Conservation (phyloP, 53 echinoderm and acorn worm genomes). For the Mesocentrotus franciscanus region DNA sequence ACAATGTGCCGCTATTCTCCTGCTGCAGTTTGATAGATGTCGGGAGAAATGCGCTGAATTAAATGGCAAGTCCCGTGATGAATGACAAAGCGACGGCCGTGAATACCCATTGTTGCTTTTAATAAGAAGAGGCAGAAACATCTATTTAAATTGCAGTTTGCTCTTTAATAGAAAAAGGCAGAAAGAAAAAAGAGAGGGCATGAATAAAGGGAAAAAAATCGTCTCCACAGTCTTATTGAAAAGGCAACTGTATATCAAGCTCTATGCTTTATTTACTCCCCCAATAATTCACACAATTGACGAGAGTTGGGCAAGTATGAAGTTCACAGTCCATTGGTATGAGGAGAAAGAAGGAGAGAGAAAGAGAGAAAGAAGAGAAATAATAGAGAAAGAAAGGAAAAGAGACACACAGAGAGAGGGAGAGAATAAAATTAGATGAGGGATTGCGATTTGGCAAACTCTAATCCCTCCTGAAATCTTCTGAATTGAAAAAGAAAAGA, state of each 20-base stretch:
- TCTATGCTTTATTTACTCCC: slow-evolving; percentile 54
- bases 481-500: slow-evolving; percentile 29
- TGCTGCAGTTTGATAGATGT: slow-evolving; percentile 57
- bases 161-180: slow-evolving; percentile 1
- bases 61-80: slow-evolving; percentile 48
- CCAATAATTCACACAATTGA: slow-evolving; percentile 62
- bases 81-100: slow-evolving; percentile 53
- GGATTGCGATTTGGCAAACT: slow-evolving; percentile 53
- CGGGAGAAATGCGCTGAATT: slow-evolving; percentile 59
- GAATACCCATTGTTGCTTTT: slow-evolving; percentile 57
- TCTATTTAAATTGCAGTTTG: slow-evolving; percentile 64
- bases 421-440: slow-evolving; percentile 38
- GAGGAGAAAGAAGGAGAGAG: slow-evolving; percentile 9
- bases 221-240: slow-evolving; percentile 38
- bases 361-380: neutral
- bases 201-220: neutral
- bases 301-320: slow-evolving; percentile 37
- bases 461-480: slow-evolving; percentile 60
- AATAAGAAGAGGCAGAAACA: slow-evolving; percentile 68
- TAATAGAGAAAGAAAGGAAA: slow-evolving; percentile 14
- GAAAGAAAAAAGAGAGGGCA: slow-evolving; percentile 21
- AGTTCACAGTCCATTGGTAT: slow-evolving; percentile 56
- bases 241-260: slow-evolving; percentile 64
- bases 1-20: slow-evolving; percentile 58
- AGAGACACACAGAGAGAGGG: neutral